phyloP scores from a whole-genome alignment of 2,113 vertebrate species.

The Heterocephalus glaber region DNA sequence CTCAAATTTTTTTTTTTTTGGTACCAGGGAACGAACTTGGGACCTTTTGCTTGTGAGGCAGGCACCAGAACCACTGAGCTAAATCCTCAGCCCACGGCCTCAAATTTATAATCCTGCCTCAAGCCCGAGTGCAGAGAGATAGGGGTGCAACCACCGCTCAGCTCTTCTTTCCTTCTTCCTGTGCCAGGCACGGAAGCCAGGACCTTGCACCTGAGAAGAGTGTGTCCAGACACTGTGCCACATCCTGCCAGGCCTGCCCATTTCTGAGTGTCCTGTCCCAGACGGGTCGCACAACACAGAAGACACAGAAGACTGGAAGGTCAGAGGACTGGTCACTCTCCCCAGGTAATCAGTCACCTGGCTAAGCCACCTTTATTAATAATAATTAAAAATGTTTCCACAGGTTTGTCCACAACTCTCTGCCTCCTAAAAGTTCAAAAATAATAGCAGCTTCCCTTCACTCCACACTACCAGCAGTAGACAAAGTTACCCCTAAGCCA shows the following conservation, averaged over 20 bases:
- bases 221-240: not conserved
- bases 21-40: too few relatives aligned
- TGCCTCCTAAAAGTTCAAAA: conserved; percentile 15
- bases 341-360: not conserved
- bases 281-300: not conserved
- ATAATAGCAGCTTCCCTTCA: not conserved
- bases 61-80: too few relatives aligned
- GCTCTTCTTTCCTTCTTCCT: not conserved
- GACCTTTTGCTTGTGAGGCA: too few relatives aligned
- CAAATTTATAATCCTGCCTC: not conserved
- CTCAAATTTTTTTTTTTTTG: too few relatives aligned
- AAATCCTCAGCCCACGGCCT: too few relatives aligned
- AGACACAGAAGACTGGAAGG: not conserved
- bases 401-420: not conserved
- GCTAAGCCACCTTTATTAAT: not conserved
- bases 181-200: not conserved
- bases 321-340: too few relatives aligned
- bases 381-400: not conserved
- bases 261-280: not conserved
- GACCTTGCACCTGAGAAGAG: not conserved
- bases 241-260: not conserved
- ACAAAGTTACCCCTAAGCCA: not conserved
- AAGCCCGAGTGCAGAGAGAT: not conserved
- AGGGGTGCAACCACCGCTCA: fast-evolving
- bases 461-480: not conserved